Evolutionary conservation across 2,797 vertebrate species (phyloP), one percentile per base, ranked within the genome.

Genomic region (Cryptoblepharus egeriae): DNA sequence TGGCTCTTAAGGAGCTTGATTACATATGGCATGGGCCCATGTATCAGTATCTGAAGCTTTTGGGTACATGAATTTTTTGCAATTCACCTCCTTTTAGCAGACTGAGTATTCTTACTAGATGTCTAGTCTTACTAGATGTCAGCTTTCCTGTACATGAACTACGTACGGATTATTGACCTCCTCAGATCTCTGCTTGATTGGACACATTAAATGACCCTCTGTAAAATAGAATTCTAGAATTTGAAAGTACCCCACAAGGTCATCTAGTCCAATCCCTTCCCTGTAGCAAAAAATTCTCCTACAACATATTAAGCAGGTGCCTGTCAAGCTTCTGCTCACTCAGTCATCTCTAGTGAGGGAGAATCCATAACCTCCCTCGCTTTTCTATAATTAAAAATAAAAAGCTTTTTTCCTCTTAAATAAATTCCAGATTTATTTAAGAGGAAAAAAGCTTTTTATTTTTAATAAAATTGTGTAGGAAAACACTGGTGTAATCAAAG

Each of bases 1-100:
- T 90, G 89, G 85, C 85, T 93, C 89, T 86, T 88, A 42, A 87
- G 89, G 65, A 79, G 69, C 85, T 76, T 67, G 55, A 28, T 88
- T 88, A 18, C 65, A 77, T 26, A 52, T 26, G 20, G 4, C 30
- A 83, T 39, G 9, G 57, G 37, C 61, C 15, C 10, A 45, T 35
- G 45, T 37, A 20, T 68, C 35, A 68, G 32, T 79, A 12, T 16
- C 30, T 26, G 13, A 79, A 84, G 15, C 39, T 9, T 71, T 64
- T 49, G 78, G 83, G 85, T 0, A 0, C 22, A 9, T 82, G 45
- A 82, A 68, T 83, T n/a, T n/a, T n/a, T n/a, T 82, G 7, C 1
- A 12, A 83, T 89, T 30, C 39, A 73, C 57, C 10, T 39, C 49
- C 73, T 39, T 8, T 42, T 74, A 32, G 58, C 15, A 83, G 81